These are phyloP conservation scores for Drosophila planitibia DNA, from an alignment of 2,888 invertebrate genomes.

Conservation along the genomic window DNA sequence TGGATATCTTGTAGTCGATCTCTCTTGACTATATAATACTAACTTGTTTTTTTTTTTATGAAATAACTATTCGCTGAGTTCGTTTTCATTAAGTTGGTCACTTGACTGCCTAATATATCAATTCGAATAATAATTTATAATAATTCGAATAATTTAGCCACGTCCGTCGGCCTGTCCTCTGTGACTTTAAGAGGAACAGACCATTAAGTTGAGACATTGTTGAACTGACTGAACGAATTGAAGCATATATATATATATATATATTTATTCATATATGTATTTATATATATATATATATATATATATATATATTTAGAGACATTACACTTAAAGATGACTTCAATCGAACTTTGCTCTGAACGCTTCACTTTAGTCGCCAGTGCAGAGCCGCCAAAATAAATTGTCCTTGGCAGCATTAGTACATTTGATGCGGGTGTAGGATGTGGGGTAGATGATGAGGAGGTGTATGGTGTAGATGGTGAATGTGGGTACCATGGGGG, in stretches of 20 bases:
- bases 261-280: neutral
- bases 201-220: neutral
- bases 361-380: constrained; percentile 25
- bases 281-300: neutral
- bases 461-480: neutral
- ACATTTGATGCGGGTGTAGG: constrained; percentile 8
- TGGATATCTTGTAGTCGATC: neutral
- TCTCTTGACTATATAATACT: neutral
- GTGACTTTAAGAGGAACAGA: neutral
- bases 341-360: neutral
- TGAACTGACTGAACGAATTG: neutral
- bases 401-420: constrained; percentile 48
- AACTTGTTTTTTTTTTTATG: neutral
- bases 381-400: constrained; percentile 25
- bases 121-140: neutral
- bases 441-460: neutral
- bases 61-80: neutral
- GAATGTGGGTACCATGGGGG: neutral
- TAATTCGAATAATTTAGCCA: neutral
- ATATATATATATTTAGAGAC: neutral
- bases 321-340: neutral
- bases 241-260: neutral
- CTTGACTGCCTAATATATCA: neutral
- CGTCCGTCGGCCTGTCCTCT: neutral
- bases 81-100: neutral